Evolutionary conservation across 2,888 invertebrate species (phyloP), one percentile per base, ranked within the genome.

Genomic region (Resseliella maxima): DNA sequence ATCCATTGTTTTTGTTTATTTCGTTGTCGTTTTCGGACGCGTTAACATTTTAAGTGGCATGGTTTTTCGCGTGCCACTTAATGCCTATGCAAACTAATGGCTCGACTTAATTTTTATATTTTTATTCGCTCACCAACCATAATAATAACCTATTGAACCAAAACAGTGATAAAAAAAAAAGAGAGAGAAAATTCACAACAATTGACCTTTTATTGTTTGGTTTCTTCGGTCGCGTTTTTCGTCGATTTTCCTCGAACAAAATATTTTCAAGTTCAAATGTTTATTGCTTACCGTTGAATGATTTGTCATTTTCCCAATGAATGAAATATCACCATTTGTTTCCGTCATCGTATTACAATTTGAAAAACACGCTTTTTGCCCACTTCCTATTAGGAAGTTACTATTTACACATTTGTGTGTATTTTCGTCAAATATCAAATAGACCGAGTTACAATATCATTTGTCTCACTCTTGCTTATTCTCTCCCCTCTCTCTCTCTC

Each of bases 251-350:
- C 6, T 21, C 31, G 50, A 3, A 3, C 10, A 50, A 50, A 50
- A 50, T 50, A 18, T 50, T 50, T n/a, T n/a, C 50, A 50, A 50
- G 50, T 50, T 50, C 50, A 50, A 50, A 50, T 50, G 50, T 50
- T 6, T 12, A 50, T 15, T 50, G 50, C n/a, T n/a, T n/a, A n/a
- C n/a, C n/a, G n/a, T n/a, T n/a, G n/a, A n/a, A n/a, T n/a, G n/a
- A n/a, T n/a, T n/a, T n/a, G n/a, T n/a, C n/a, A n/a, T n/a, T n/a
- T n/a, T n/a, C n/a, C n/a, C n/a, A n/a, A n/a, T n/a, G n/a, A n/a
- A n/a, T n/a, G n/a, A n/a, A n/a, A n/a, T n/a, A n/a, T n/a, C n/a
- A n/a, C n/a, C n/a, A n/a, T n/a, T n/a, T n/a, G n/a, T n/a, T n/a
- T n/a, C n/a, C n/a, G n/a, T n/a, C n/a, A n/a, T n/a, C n/a, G n/a